phyloP scores from a whole-genome alignment of 1,140 invertebrate genomes.

The Cepaea nemoralis region DNA sequence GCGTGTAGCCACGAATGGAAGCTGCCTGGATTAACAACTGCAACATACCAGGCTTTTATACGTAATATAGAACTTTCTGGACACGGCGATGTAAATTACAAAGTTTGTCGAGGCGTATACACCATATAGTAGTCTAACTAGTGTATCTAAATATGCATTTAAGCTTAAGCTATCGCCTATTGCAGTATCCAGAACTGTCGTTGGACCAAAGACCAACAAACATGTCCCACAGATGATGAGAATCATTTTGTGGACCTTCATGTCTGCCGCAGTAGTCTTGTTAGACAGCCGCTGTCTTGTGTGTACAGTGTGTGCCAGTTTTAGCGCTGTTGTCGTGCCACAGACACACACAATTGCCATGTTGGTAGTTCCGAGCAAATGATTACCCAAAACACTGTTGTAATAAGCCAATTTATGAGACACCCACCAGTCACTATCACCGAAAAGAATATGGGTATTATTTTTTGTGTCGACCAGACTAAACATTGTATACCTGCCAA shows the following conservation, averaged over 20 bases:
- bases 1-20: too few species aligned
- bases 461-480: background rate
- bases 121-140: too few species aligned
- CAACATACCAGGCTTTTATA: too few species aligned
- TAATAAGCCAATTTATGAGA: background rate
- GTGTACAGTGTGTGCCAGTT: background rate
- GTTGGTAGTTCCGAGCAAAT: background rate
- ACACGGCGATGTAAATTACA: too few species aligned
- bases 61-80: too few species aligned
- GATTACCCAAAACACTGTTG: background rate
- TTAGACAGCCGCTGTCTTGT: background rate
- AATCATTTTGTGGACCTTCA: background rate
- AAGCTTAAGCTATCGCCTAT: too few species aligned
- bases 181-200: background rate
- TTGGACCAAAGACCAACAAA: background rate
- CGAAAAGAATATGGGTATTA: background rate
- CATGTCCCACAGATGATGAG: background rate
- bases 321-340: background rate
- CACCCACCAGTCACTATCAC: background rate
- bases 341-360: background rate
- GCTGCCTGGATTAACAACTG: too few species aligned
- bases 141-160: too few species aligned
- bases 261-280: background rate
- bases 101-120: too few species aligned
- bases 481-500: background rate